Evolutionary conservation across 2,797 vertebrate species (phyloP), one percentile per base, ranked within the genome.

Genomic region (Gymnoscopelus microlampas): DNA sequence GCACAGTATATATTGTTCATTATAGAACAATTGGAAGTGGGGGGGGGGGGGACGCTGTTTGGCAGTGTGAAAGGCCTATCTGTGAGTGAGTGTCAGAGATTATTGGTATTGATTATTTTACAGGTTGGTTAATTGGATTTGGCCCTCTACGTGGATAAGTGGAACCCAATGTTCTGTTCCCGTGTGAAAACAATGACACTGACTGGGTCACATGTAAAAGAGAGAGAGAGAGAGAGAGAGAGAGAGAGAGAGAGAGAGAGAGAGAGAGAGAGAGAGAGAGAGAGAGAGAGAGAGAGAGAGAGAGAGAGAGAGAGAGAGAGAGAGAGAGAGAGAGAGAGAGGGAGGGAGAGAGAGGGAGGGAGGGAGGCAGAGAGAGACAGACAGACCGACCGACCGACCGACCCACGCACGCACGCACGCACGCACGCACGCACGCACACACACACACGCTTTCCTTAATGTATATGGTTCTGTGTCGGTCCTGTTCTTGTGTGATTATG

Each of bases 121-220:
- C 39, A 57, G 13, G 64, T 23, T 44, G 3, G 3, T 59, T 77
- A 80, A 86, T 82, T 81, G 57, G 9, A 66, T 86, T 85, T 74
- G 12, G 77, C 53, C 0, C 47, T 55, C 53, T 69, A 63, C 15
- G 63, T 53, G 14, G 48, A 60, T 57, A 67, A 65, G 48, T 53
- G 69, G 60, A 77, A 76, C 72, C 66, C 75, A 79, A 85, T 88
- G 84, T 89, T 86, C 84, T 86, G 73, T 86, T 79, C 49, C 55
- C 48, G 2, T 63, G 72, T 66, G 68, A 73, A 62, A 60, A 75
- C 26, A 72, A 58, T 63, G 54, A 76, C 51, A 71, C 62, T 11
- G 9, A 13, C 26, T n/a, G 5, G 5, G 47, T 51, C 3, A 15
- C 60, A 14, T n/a, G 44, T 29, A 51, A 14, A 66, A 68, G 53